A percentile compares a stretch with the other conserved stretches of the same genome.
These are phyloP conservation scores for Tinea semifulvella DNA, from an alignment of 2,888 invertebrate species.

Conservation along the genomic window DNA sequence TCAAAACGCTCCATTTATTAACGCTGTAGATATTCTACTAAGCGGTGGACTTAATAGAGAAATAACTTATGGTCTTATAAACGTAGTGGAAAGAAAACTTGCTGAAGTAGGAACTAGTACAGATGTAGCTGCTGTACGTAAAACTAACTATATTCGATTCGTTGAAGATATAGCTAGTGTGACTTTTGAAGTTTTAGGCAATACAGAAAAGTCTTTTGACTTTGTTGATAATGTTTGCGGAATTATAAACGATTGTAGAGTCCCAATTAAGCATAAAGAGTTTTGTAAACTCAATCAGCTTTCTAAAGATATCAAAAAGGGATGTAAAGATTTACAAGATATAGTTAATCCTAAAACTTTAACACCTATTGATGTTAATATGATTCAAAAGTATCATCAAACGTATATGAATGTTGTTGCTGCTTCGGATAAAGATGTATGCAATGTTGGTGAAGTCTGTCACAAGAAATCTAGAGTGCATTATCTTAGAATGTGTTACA, in stretches of 20 bases:
- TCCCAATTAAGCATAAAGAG: conserved; percentile 57
- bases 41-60: conserved; percentile 60
- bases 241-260: conserved; percentile 49
- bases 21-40: conserved; percentile 54
- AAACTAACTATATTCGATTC: conserved; percentile 55
- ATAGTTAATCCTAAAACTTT: conserved; percentile 33
- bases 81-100: conserved; percentile 57
- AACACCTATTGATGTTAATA: conserved; percentile 34
- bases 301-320: conserved; percentile 51
- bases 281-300: conserved; percentile 57
- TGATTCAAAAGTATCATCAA: conserved; percentile 53
- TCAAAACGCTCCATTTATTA: conserved; percentile 57
- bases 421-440: conserved; percentile 55
- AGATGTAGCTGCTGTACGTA: conserved; percentile 50
- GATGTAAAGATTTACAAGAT: conserved; percentile 55
- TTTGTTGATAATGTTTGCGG: conserved; percentile 53
- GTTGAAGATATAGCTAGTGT: conserved; percentile 60
- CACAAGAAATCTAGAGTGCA: conserved; percentile 48
- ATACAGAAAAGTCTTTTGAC: conserved; percentile 51
- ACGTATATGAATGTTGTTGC: conserved; percentile 60
- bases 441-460: conserved; percentile 46
- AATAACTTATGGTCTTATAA: conserved; percentile 58
- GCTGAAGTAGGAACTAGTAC: conserved; percentile 53
- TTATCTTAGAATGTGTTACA: conserved; percentile 64
- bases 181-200: conserved; percentile 57